phyloP scores from a whole-genome alignment of 2,888 invertebrate species.

The Ochropleura plecta region DNA sequence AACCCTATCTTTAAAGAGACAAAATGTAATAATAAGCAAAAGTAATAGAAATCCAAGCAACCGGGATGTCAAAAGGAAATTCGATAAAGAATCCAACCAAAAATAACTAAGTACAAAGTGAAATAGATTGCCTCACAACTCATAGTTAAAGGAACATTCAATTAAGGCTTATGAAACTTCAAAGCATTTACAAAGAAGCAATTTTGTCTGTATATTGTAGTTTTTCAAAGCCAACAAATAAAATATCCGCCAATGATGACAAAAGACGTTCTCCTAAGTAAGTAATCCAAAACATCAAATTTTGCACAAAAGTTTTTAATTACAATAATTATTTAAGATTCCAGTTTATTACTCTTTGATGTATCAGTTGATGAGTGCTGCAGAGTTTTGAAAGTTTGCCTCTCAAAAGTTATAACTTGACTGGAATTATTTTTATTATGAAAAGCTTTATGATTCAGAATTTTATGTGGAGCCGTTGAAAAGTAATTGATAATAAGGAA shows the following conservation, averaged over 20 bases:
- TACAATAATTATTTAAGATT: conserved; percentile 54
- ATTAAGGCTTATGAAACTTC: conserved; percentile 41
- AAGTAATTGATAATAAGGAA: conserved; percentile 22
- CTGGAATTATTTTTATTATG: conserved; percentile 38
- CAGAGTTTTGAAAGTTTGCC: conserved; percentile 45
- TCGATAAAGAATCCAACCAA: conserved; percentile 25
- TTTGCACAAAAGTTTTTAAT: conserved; percentile 60
- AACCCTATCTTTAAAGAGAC: not conserved
- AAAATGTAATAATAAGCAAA: not conserved
- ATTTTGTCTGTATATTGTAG: conserved; percentile 44
- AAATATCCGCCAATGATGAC: conserved; percentile 24
- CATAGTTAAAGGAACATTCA: conserved; percentile 39
- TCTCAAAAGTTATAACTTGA: conserved; percentile 46
- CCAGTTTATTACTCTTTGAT: conserved; percentile 63
- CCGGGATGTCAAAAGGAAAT: conserved; percentile 12
- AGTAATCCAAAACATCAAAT: conserved; percentile 44
- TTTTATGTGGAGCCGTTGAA: conserved; percentile 32
- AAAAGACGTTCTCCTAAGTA: conserved; percentile 29
- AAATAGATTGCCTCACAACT: conserved; percentile 35
- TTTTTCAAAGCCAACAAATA: conserved; percentile 46
- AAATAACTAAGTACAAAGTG: conserved; percentile 19
- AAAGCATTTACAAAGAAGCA: conserved; percentile 37
- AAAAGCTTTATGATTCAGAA: conserved; percentile 30
- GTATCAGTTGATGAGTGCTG: conserved; percentile 56
- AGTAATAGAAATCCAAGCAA: conserved; percentile 14